Evolutionary conservation across 2,113 vertebrate genomes (phyloP).

Genomic region (Australoheros scitulus): DNA sequence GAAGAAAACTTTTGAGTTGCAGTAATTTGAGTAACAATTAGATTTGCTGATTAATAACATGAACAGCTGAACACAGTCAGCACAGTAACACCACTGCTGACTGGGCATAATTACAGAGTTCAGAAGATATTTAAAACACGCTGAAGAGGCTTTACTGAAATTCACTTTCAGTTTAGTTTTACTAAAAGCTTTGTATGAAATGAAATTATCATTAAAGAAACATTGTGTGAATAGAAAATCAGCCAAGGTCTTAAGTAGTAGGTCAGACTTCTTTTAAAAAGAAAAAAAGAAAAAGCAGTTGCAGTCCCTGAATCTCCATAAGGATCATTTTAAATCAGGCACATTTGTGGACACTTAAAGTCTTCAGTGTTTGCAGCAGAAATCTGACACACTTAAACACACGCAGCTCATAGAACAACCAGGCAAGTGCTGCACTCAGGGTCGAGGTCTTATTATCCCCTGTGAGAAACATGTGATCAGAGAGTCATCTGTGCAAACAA

Average conservation of each 20-base stretch:
- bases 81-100: no score
- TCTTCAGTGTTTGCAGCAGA: not conserved
- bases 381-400: not conserved
- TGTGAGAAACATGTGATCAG: slow-evolving; percentile 30
- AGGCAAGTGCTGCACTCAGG: slow-evolving; percentile 7
- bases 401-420: not conserved
- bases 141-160: not conserved
- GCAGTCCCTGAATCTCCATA: rapidly evolving
- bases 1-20: not conserved
- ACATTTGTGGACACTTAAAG: not conserved
- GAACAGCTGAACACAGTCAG: not conserved
- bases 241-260: not conserved
- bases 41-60: no score
- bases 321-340: not conserved
- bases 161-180: not conserved
- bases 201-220: no score
- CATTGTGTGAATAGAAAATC: not conserved
- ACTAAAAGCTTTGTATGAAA: no score
- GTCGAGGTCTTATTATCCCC: slow-evolving; percentile 41
- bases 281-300: not conserved
- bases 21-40: not conserved
- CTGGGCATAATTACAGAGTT: no score
- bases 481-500: slow-evolving; percentile 67
- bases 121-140: not conserved
- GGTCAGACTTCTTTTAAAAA: not conserved